phyloP scores from a whole-genome alignment of 2,797 vertebrate genomes.

The Scarus forsteni region DNA sequence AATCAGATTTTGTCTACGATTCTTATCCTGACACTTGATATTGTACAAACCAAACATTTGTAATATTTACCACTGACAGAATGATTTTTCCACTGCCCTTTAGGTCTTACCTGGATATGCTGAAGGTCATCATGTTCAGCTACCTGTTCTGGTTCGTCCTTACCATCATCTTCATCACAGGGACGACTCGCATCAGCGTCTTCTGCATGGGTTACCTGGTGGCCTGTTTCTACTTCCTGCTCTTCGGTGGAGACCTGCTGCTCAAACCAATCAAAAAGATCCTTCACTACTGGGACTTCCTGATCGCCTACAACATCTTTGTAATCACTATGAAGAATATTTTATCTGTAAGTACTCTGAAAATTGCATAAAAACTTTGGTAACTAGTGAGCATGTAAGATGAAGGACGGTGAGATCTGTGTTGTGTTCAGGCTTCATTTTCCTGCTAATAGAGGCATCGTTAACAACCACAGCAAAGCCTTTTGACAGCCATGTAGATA shows the following conservation, averaged over 20 bases:
- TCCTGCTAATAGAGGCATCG: no score
- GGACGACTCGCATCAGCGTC: conserved; percentile 97
- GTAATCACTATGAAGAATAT: conserved; percentile 99
- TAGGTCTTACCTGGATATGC: conserved; percentile 98
- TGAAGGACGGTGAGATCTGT: no score
- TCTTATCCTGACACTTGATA: no score
- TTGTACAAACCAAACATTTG: no score
- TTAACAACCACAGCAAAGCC: no score
- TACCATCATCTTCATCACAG: conserved; percentile 99
- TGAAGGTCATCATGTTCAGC: conserved; percentile 98
- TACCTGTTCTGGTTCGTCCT: conserved; percentile 99
- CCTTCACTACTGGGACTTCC: conserved; percentile 97
- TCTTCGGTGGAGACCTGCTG: conserved; percentile 94
- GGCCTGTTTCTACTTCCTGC: conserved; percentile 98
- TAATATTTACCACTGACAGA: not conserved
- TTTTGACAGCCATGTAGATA: no score
- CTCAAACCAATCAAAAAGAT: conserved; percentile 97
- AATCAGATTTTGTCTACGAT: no score
- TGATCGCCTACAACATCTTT: conserved; percentile 98
- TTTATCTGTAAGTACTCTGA: conserved; percentile 88
- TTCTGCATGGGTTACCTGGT: conserved; percentile 99
- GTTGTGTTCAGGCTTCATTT: no score
- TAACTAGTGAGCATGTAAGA: no score
- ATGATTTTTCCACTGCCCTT: conserved; percentile 29
- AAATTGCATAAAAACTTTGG: no score